phyloP scores from a whole-genome alignment of 2,113 vertebrate genomes.

The Gulo gulo region DNA sequence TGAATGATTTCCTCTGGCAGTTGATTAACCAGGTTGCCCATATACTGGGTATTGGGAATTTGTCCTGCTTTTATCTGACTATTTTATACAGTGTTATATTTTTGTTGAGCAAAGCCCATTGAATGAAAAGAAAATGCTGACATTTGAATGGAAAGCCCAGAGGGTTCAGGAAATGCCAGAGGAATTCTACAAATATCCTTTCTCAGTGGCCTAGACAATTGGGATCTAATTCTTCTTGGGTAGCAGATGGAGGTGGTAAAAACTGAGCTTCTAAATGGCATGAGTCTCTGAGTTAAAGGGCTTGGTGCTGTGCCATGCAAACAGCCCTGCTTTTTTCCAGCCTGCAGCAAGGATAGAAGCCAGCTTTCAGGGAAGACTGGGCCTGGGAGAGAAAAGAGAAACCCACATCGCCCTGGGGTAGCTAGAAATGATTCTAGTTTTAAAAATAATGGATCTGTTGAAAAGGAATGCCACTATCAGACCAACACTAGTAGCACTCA shows the following conservation, averaged over 20 bases:
- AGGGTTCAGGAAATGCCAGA: constrained; percentile 51
- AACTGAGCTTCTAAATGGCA: constrained; percentile 61
- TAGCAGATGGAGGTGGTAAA: constrained; percentile 71
- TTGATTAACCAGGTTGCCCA: constrained; percentile 36
- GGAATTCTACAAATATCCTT: constrained; percentile 60
- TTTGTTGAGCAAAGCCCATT: constrained; percentile 37
- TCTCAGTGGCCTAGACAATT: constrained; percentile 53
- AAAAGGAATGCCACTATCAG: not conserved
- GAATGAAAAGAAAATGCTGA: constrained; percentile 55
- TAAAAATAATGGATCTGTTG: not conserved
- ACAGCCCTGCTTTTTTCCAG: constrained; percentile 55
- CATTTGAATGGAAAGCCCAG: constrained; percentile 63
- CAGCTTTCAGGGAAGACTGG: not conserved
- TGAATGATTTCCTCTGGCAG: constrained; percentile 55
- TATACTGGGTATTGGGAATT: not conserved
- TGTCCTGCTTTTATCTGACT: not conserved
- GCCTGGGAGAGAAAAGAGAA: not conserved
- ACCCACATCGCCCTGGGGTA: not conserved
- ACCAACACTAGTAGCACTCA: not conserved
- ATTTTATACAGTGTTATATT: constrained; percentile 43
- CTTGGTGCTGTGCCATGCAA: constrained; percentile 53
- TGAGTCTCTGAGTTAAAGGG: constrained; percentile 65
- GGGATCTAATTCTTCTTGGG: constrained; percentile 56
- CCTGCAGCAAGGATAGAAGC: not conserved
- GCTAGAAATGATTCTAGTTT: not conserved